Evolutionary conservation across 1,140 invertebrate genomes (phyloP).

Genomic region (Antheraea pernyi): DNA sequence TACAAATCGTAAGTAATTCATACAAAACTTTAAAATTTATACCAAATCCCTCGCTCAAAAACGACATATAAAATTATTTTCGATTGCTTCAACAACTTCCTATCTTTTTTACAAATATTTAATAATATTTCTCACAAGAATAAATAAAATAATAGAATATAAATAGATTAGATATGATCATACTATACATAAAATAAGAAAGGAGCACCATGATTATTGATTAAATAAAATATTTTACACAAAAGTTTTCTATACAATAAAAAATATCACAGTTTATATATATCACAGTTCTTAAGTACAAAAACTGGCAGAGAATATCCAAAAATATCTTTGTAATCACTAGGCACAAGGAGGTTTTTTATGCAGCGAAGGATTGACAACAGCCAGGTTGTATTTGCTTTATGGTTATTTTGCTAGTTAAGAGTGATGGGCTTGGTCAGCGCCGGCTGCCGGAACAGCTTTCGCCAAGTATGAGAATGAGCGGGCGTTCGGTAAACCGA

Average conservation of each 20-base stretch:
- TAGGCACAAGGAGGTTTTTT: slow-evolving; percentile 8
- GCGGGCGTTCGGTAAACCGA: slow-evolving; percentile 80
- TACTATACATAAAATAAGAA: slow-evolving; percentile 34
- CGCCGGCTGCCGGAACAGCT: slow-evolving; percentile 66
- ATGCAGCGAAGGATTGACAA: slow-evolving; percentile 21
- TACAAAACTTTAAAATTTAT: slow-evolving; percentile 53
- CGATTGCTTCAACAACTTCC: slow-evolving; percentile 11
- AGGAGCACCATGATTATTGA: slow-evolving; percentile 50
- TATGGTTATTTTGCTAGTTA: slow-evolving; percentile 12
- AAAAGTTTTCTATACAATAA: slow-evolving; percentile 58
- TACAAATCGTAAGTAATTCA: slow-evolving; percentile 38
- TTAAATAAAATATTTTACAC: slow-evolving; percentile 50
- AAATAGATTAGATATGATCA: slow-evolving; percentile 30
- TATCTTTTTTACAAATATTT: neutral
- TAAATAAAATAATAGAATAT: slow-evolving; percentile 42
- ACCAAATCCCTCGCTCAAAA: slow-evolving; percentile 45
- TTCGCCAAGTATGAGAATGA: slow-evolving; percentile 77
- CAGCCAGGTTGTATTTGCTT: slow-evolving; percentile 10
- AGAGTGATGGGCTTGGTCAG: slow-evolving; percentile 60
- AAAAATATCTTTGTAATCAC: slow-evolving; percentile 19
- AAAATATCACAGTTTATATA: slow-evolving; percentile 38
- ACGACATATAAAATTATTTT: slow-evolving; percentile 35
- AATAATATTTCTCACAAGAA: neutral
- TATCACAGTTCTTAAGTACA: slow-evolving; percentile 2
- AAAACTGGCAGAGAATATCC: slow-evolving; percentile 18